Percentiles rank a stretch among this genome's conserved stretches.
Evolutionary conservation across 2,797 vertebrate species (phyloP).

Genomic region (Neoniphon sammara): DNA sequence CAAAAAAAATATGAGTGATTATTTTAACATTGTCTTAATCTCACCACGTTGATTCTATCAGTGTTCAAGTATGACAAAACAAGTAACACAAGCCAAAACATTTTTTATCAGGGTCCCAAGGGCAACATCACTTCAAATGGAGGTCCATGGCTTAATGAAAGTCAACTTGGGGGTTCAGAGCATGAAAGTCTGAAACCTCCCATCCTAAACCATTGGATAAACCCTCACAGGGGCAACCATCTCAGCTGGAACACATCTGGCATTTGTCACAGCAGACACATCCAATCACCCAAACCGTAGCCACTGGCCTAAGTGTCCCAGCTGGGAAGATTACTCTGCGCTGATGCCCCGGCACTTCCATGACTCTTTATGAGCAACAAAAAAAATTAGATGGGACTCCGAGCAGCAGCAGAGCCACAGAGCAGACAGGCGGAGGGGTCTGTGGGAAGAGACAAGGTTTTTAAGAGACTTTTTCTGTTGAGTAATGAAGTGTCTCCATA

Average conservation of each 20-base stretch:
- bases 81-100: too few relatives aligned
- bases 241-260: slow-evolving; percentile 54
- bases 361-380: slow-evolving; percentile 25
- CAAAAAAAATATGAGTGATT: too few relatives aligned
- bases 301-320: slow-evolving; percentile 44
- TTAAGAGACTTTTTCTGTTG: neutral
- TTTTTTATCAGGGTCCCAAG: too few relatives aligned
- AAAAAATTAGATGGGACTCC: slow-evolving; percentile 17
- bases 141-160: too few relatives aligned
- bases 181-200: too few relatives aligned
- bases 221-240: slow-evolving; percentile 27
- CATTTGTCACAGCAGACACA: slow-evolving; percentile 50
- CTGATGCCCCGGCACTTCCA: slow-evolving; percentile 46
- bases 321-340: slow-evolving; percentile 41
- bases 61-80: too few relatives aligned
- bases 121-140: too few relatives aligned
- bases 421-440: too few relatives aligned
- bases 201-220: neutral
- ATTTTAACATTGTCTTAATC: too few relatives aligned
- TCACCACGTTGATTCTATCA: too few relatives aligned
- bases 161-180: too few relatives aligned
- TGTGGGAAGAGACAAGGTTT: neutral
- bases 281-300: slow-evolving; percentile 54
- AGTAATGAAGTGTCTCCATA: slow-evolving; percentile 10
- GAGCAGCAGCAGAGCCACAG: slow-evolving; percentile 7